Base-by-base conservation (phyloP, 1,140 invertebrate genomes). In the Zaprionus kolodkinae region DNA sequence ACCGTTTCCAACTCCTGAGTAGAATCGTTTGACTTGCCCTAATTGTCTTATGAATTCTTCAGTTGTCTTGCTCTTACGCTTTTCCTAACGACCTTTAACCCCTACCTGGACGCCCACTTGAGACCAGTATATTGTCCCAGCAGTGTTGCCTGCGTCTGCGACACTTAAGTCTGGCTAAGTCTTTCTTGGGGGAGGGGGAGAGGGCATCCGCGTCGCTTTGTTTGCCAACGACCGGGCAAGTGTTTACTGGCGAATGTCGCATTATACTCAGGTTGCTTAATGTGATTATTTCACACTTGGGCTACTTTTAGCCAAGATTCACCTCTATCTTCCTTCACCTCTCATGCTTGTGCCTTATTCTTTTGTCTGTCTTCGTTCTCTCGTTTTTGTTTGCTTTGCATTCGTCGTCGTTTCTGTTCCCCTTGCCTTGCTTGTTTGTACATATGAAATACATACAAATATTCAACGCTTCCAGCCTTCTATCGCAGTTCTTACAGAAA, bases 281-380 rank as follows among this genome's bases (percentile, higher is more conserved):
- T 88, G 72, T 84, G 85, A 88, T 89, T 88, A 89, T 88, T 88
- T 89, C 85, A 88, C 85, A 89, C 85, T 88, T 89, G 75, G 81
- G 68, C 75, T 85, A 81, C 78, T 71, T 56, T 76, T 45, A 89
- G 78, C 74, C 68, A 88, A 89, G 78, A 88, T 72, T 84, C 74
- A 10, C 67, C 66, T 78, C 72, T 64, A 35, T 59, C 9, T 27
- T 10, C 17, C 3, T 43, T 63, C 13, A 35, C 43, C 52, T 59
- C 15, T 45, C 35, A 27, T 36, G 45, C 33, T 38, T 55, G 55
- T 27, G 61, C 64, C 3, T 17, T 17, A 33, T 10, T n/a, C 10
- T 27, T 17, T n/a, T 43, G 33, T 52, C 33, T 36, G 33, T 21
- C 40, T 35, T 9, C 13, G n/a, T 52, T 6, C 13, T 54, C 52